Percentiles rank a stretch among this genome's conserved stretches.
These are phyloP conservation scores for Furcula furcula DNA, from an alignment of 2,888 invertebrate species.

Conservation along the genomic window DNA sequence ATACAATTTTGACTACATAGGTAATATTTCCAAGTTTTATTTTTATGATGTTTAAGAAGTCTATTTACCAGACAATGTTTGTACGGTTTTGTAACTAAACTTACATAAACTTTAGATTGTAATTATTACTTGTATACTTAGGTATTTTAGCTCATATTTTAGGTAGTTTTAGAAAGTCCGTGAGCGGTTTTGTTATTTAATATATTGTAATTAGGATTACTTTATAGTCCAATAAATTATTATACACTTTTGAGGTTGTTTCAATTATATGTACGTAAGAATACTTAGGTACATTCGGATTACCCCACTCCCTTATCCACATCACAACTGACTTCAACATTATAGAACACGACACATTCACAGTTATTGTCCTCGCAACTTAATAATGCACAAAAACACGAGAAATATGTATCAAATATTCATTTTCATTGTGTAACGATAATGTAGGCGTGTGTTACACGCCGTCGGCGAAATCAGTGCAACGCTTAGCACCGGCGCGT, in stretches of 20 bases:
- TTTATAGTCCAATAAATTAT: slow-evolving; percentile 3
- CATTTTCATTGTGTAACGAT: slow-evolving; percentile 74
- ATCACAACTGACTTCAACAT: too few species aligned
- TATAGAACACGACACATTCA: slow-evolving; percentile 15
- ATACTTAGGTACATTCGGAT: background rate
- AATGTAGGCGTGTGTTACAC: slow-evolving; percentile 77
- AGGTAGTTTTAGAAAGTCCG: background rate
- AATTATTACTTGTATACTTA: background rate
- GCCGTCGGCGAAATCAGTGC: slow-evolving; percentile 46
- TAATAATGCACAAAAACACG: slow-evolving; percentile 46
- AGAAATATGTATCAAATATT: slow-evolving; percentile 67
- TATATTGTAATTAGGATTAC: slow-evolving; percentile 1
- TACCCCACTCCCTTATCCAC: background rate
- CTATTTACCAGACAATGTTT: background rate
- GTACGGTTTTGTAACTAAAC: background rate
- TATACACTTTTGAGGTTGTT: background rate
- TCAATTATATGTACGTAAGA: background rate
- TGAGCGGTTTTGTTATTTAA: background rate
- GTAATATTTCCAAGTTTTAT: too few species aligned
- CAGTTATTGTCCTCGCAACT: slow-evolving; percentile 30
- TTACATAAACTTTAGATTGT: background rate
- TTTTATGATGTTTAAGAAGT: too few species aligned
- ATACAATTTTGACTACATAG: too few species aligned
- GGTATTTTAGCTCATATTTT: background rate
- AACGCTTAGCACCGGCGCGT: slow-evolving; percentile 21